Evolutionary conservation across 2,888 invertebrate species (phyloP), one percentile per base, ranked within the genome.

Genomic region (Lepeophtheirus nordmannii): DNA sequence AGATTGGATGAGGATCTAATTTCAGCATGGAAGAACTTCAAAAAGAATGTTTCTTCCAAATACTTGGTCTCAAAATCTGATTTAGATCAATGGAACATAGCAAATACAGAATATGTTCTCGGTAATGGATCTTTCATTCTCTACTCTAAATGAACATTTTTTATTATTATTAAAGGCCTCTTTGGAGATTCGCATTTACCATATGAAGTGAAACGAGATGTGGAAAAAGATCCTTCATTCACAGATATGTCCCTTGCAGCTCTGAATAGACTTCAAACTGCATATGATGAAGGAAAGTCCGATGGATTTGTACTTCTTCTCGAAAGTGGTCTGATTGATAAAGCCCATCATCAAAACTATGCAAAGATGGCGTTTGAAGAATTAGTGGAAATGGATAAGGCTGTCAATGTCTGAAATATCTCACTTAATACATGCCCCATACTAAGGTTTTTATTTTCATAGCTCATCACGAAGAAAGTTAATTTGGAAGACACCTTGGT

Each of bases 191-290:
- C 81, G 68, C 85, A 87, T 72, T 80, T 86, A 82, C 79, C 82
- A 10, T 90, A 84, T 74, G 85, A 87, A 69, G 72, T 85, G 67
- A 83, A 74, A 10, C 68, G 75, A 39, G 68, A 85, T 71, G 80
- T 83, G 7, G 75, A 79, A 68, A 72, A 68, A 41, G 81, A 83
- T 68, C 90, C 90, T 0, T 82, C 84, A 0, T 74, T 91, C n/a
- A 80, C 80, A 67, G 87, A 89, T 73, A 88, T 91, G 89, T 85
- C 86, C 0, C 79, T 80, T 70, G 82, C 81, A 62, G 89, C 90
- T 0, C 84, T 91, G 65, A 78, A 84, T 70, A 77, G 87, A 14
- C 75, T 91, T 62, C 78, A 80, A 0, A 80, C 79, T 69, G 53
- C 53, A n/a, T 46, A 46, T 17, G 17, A 46, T 14, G 17, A 17